phyloP scores from a whole-genome alignment of 1,140 invertebrate species.

The Drosophila pectinifera region DNA sequence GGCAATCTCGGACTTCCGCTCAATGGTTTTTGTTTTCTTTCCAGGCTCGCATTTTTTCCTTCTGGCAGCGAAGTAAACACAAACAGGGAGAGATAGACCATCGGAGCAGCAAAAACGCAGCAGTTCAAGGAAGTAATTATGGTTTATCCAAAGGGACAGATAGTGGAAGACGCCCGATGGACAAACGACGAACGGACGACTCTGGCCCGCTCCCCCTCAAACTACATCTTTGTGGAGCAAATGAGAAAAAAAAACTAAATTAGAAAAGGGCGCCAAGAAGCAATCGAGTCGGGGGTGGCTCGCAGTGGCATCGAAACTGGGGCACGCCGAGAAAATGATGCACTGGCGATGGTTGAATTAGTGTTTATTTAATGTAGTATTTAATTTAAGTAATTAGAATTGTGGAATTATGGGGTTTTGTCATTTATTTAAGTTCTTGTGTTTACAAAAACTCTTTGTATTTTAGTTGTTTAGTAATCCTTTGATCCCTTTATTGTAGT shows the following conservation, averaged over 20 bases:
- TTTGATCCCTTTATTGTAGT: too few species aligned
- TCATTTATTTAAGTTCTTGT: background rate
- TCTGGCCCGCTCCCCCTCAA: slow-evolving; percentile 22
- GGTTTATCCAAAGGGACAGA: slow-evolving; percentile 78
- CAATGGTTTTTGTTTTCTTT: slow-evolving; percentile 53
- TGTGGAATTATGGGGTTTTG: too few species aligned
- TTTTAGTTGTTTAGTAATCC: background rate
- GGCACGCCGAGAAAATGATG: slow-evolving; percentile 28
- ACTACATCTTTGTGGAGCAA: slow-evolving; percentile 52
- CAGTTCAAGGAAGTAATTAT: slow-evolving; percentile 83
- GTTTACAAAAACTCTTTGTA: background rate
- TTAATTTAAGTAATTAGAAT: slow-evolving; percentile 13
- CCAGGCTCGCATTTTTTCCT: background rate
- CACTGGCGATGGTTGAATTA: background rate
- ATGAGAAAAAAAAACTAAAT: slow-evolving; percentile 36
- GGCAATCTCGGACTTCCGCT: slow-evolving; percentile 73
- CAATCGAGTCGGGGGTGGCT: slow-evolving; percentile 7
- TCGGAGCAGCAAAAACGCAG: slow-evolving; percentile 63
- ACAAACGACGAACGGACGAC: slow-evolving; percentile 21
- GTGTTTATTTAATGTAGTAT: background rate
- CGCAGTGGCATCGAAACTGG: slow-evolving; percentile 12
- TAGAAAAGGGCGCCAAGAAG: slow-evolving; percentile 51
- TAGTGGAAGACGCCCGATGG: slow-evolving; percentile 46
- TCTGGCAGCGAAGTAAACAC: slow-evolving; percentile 29
- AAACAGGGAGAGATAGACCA: slow-evolving; percentile 31